phyloP scores from a whole-genome alignment of 2,113 vertebrate genomes.

The Onychostruthus taczanowskii region DNA sequence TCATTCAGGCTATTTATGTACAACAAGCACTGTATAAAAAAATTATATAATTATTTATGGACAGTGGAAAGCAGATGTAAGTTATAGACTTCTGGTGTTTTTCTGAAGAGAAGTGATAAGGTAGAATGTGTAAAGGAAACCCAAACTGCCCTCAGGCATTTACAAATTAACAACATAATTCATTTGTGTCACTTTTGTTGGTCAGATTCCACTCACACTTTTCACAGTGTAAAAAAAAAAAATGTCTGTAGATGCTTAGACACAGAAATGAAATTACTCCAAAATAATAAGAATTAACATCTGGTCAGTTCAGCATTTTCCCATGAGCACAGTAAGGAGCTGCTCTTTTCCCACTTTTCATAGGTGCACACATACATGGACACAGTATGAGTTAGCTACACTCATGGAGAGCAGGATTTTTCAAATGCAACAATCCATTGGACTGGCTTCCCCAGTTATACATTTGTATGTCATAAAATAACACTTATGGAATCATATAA shows the following conservation, averaged over 20 bases:
- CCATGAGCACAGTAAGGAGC: background rate
- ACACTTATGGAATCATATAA: background rate
- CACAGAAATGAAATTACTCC: background rate
- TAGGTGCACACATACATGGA: accelerated
- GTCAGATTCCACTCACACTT: background rate
- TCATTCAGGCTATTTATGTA: background rate
- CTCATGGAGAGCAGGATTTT: background rate
- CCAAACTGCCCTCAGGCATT: background rate
- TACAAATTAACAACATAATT: background rate
- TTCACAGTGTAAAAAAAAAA: background rate
- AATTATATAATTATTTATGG: background rate
- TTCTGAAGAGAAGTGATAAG: background rate
- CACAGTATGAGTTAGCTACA: background rate
- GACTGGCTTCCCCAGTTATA: background rate
- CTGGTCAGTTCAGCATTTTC: background rate
- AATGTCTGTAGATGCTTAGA: background rate
- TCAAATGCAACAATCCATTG: background rate
- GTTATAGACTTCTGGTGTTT: background rate
- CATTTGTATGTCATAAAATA: background rate
- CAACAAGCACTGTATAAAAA: background rate
- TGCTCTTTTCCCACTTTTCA: background rate
- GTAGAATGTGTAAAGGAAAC: background rate
- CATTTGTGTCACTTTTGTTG: background rate
- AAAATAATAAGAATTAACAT: background rate
- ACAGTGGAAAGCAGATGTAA: background rate